A percentile compares a stretch with the other conserved stretches of the same genome.
Evolutionary conservation across 2,797 vertebrate species (phyloP).

Genomic region (Avahi laniger): DNA sequence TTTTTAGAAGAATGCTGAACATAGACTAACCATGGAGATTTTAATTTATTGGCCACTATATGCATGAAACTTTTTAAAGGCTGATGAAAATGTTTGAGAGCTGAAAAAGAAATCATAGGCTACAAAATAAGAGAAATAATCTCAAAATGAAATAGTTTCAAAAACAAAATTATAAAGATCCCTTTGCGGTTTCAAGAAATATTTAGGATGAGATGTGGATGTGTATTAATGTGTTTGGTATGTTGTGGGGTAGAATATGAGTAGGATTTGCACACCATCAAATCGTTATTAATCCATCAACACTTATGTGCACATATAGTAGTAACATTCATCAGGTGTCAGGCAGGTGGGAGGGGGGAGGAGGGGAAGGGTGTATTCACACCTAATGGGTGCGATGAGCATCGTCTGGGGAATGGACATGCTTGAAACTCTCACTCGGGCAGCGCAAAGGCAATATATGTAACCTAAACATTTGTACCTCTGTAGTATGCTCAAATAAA

Average conservation of each 20-base stretch:
- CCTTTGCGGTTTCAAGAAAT: not conserved
- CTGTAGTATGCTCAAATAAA: too few relatives aligned
- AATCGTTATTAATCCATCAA: too few relatives aligned
- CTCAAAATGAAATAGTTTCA: not conserved
- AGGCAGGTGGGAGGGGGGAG: too few relatives aligned
- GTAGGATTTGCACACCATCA: not conserved
- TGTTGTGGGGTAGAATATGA: not conserved
- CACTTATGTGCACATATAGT: too few relatives aligned
- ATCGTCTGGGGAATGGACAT: too few relatives aligned
- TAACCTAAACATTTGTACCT: too few relatives aligned
- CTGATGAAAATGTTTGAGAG: not conserved
- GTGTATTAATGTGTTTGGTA: not conserved
- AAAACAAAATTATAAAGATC: constrained; percentile 1
- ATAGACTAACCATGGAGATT: not conserved
- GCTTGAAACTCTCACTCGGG: too few relatives aligned
- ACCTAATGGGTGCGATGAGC: too few relatives aligned
- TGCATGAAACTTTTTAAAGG: not conserved
- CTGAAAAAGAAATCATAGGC: not conserved
- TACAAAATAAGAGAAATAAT: constrained; percentile 28
- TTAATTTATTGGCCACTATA: not conserved
- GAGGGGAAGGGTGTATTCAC: too few relatives aligned
- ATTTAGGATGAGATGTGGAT: not conserved
- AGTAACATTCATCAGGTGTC: too few relatives aligned
- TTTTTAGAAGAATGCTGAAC: not conserved
- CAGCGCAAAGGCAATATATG: too few relatives aligned